Evolutionary conservation across 2,888 invertebrate genomes (phyloP).

Genomic region (Tachina fera): DNA sequence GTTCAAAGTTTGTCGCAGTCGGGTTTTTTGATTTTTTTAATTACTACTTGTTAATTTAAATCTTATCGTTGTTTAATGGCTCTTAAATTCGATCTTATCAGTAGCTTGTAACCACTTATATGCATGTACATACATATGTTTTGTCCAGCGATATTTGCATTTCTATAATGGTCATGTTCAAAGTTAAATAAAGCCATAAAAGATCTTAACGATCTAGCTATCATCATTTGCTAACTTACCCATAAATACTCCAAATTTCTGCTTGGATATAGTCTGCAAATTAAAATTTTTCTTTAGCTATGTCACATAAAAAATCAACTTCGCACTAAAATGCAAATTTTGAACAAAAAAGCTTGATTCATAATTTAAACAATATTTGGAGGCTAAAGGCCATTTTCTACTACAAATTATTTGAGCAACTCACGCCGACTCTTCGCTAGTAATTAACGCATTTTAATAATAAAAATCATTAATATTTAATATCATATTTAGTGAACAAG

Average conservation of each 20-base stretch:
- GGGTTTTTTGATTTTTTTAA: too few species aligned
- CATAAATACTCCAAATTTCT: neutral
- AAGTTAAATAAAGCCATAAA: slow-evolving; percentile 32
- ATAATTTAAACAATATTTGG: neutral
- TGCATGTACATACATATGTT: neutral
- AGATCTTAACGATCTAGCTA: slow-evolving; percentile 44
- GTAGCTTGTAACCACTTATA: too few species aligned
- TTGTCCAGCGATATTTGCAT: slow-evolving; percentile 10
- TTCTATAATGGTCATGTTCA: neutral
- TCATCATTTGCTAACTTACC: slow-evolving; percentile 46
- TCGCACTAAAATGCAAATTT: neutral
- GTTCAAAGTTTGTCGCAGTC: too few species aligned
- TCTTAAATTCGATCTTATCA: neutral
- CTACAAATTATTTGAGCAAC: neutral
- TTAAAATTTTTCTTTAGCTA: neutral
- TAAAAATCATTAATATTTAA: neutral
- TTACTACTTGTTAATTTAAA: too few species aligned
- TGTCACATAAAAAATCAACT: neutral
- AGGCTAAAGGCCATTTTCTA: slow-evolving; percentile 17
- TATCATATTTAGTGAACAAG: slow-evolving; percentile 22
- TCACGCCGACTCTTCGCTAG: neutral
- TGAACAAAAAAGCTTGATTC: neutral
- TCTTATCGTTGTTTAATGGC: neutral
- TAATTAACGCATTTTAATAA: neutral
- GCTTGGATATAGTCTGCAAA: slow-evolving; percentile 7